Evolutionary conservation across 2,888 invertebrate species (phyloP).

Genomic region (Tromatobia lineatoria): DNA sequence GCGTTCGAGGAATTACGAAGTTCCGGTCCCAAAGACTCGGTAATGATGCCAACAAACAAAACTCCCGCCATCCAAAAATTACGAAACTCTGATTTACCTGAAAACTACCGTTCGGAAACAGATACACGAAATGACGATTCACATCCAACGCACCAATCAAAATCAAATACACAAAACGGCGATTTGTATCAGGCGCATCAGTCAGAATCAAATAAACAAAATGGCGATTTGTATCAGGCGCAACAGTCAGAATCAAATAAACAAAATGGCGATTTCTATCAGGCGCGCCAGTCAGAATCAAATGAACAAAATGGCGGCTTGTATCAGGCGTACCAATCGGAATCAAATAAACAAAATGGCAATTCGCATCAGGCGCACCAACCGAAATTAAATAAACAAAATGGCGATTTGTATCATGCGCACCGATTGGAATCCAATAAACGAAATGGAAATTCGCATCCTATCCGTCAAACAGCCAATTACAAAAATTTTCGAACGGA

Average conservation of each 20-base stretch:
- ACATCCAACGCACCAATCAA: not conserved
- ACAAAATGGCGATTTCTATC: not conserved
- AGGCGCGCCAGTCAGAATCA: not conserved
- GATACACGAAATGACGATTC: not conserved
- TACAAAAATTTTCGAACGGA: not conserved
- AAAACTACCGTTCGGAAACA: not conserved
- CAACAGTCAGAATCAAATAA: not conserved
- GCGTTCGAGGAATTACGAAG: slow-evolving; percentile 13
- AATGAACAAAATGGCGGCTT: not conserved
- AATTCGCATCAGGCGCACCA: not conserved
- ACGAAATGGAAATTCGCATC: not conserved
- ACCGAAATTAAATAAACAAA: not conserved
- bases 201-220: not conserved
- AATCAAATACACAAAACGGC: not conserved
- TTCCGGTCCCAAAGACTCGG: not conserved
- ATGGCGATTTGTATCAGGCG: not conserved
- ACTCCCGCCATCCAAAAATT: slow-evolving; percentile 25
- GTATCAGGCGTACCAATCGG: not conserved
- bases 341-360: not conserved
- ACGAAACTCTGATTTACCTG: not conserved
- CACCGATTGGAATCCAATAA: not conserved
- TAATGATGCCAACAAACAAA: slow-evolving; percentile 7
- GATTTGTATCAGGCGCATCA: not conserved
- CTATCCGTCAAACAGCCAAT: slow-evolving; percentile 28
- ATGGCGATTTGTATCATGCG: slow-evolving; percentile 5